Percentiles rank a stretch among this genome's conserved stretches.
phyloP scores from a whole-genome alignment of 35 echinoderm and acorn worm genomes.

The Ophiothrix spiculata region DNA sequence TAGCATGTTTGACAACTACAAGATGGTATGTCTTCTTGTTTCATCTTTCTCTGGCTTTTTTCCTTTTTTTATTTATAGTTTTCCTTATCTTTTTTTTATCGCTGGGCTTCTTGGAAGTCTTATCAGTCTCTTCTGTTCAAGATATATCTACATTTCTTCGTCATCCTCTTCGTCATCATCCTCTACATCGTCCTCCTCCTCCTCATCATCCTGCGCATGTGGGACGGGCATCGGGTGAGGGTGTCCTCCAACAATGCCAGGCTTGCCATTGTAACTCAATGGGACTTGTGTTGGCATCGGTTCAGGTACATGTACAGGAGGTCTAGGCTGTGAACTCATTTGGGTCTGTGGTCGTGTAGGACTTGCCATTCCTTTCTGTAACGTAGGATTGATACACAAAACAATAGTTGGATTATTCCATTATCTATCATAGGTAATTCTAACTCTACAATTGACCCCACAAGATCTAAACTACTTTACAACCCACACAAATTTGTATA shows the following conservation, averaged over 20 bases:
- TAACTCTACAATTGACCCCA: no score
- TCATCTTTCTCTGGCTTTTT: neutral
- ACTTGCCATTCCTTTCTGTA: constrained; percentile 3
- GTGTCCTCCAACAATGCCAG: neutral
- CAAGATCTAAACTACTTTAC: no score
- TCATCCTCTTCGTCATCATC: constrained; percentile 65
- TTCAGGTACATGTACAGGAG: constrained; percentile 27
- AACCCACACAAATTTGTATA: no score
- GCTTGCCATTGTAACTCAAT: constrained; percentile 30
- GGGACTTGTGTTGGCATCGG: constrained; percentile 37
- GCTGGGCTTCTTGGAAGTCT: constrained; percentile 4
- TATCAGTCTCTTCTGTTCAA: constrained; percentile 1
- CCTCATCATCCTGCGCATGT: constrained; percentile 5
- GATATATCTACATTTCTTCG: constrained; percentile 36
- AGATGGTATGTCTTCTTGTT: neutral
- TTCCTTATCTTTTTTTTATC: neutral
- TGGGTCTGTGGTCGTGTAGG: constrained; percentile 16
- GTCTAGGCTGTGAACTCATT: constrained; percentile 11
- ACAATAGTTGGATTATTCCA: neutral
- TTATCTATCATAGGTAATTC: neutral
- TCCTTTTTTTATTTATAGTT: neutral
- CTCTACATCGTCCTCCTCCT: constrained; percentile 52
- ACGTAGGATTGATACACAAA: neutral
- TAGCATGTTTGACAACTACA: constrained; percentile 5
- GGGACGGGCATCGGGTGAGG: neutral